Evolutionary conservation across 2,888 invertebrate species (phyloP), one percentile per base, ranked within the genome.

Genomic region (Tetragnatha montana): DNA sequence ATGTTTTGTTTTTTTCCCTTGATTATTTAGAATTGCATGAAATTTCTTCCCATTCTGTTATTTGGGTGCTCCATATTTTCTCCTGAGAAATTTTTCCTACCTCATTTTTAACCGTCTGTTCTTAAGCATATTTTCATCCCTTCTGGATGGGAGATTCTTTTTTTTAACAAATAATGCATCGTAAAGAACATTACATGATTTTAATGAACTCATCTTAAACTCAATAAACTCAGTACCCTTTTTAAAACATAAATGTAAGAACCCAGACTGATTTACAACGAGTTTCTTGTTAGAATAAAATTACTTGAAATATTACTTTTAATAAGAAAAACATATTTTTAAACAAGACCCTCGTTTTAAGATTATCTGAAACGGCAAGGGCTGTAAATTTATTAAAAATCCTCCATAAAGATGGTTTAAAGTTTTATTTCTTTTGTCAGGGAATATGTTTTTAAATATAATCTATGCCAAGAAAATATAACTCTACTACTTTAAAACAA

Each of bases 181-280:
- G 35, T 10, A 70, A 70, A 81, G 14, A 70, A 80, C 69, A 49
- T 71, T 12, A 21, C 21, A 70, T 60, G 70, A 50, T 21, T 19
- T 81, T 81, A 81, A 81, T 71, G 49, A 50, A 81, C 49, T 49
- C 49, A 14, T 49, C 21, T 71, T 70, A 81, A 50, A 80, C 8
- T 51, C 69, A 21, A 50, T n/a, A 22, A 78, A 21, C 21, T 60
- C 50, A 10, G 51, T 21, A 17, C 51, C 60, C 22, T 19, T 78
- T 60, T 60, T 60, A 8, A 78, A 60, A 22, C 14, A 22, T 60
- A 22, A 78, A 35, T 35, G 35, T 21, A 60, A 21, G 60, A 22
- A 14, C 22, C 21, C 22, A 12, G 22, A 21, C 19, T 60, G 35
- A 60, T 78, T 78, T 51, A 78, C 50, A 51, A 60, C 21, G 21